These are phyloP conservation scores for Coreius guichenoti DNA, from an alignment of 2,797 vertebrate species.

Conservation along the genomic window DNA sequence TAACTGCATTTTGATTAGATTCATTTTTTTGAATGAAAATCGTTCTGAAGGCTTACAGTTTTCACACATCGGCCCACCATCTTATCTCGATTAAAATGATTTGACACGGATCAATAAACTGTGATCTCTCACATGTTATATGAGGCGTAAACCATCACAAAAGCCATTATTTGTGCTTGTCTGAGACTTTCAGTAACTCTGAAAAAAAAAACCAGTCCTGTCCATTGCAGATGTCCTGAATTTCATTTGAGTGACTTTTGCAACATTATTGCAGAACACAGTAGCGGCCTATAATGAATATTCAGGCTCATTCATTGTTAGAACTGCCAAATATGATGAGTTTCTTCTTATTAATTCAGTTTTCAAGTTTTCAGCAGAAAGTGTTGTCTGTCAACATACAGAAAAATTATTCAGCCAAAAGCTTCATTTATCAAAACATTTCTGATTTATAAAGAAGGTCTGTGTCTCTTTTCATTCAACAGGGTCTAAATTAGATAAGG, in stretches of 20 bases:
- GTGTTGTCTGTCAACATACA: background rate
- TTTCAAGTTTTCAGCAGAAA: background rate
- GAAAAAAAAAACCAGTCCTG: background rate
- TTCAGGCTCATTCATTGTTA: background rate
- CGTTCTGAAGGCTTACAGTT: constrained; percentile 11
- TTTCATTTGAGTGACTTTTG: background rate
- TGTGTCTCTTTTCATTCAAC: constrained; percentile 44
- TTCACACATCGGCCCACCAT: background rate
- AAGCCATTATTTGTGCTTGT: constrained; percentile 14
- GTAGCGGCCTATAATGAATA: background rate
- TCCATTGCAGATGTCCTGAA: background rate
- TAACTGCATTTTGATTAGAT: constrained; percentile 5
- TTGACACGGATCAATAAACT: constrained; percentile 30
- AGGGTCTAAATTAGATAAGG: background rate
- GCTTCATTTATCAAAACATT: background rate
- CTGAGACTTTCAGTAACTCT: background rate
- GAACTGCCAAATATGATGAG: background rate
- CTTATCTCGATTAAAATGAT: constrained; percentile 11
- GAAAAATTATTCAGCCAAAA: background rate
- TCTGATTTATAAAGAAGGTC: background rate
- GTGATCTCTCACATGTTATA: background rate
- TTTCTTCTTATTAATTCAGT: constrained; percentile 2
- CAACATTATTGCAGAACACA: background rate
- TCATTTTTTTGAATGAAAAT: constrained; percentile 9
- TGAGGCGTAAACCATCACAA: constrained; percentile 14